A percentile compares a stretch with the other conserved stretches of the same genome.
Conservation (phyloP, 2,113 vertebrate species). For the Enhydra lutris region DNA sequence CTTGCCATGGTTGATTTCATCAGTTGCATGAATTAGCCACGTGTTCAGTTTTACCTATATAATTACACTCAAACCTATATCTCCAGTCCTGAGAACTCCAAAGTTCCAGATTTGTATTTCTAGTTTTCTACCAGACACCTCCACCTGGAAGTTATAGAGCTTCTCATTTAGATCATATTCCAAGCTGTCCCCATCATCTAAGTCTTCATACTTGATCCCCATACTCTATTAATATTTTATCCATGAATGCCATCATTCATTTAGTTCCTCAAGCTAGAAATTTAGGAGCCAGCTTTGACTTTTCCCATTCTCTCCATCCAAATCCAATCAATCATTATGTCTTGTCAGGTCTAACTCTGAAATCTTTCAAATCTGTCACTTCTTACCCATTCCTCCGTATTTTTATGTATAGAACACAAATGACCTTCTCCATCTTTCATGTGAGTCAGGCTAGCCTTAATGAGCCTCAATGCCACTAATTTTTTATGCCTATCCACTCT, state of each 20-base stretch:
- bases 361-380: neutral
- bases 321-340: neutral
- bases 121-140: neutral
- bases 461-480: neutral
- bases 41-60: neutral
- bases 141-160: neutral
- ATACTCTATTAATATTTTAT: neutral
- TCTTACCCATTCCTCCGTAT: neutral
- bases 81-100: neutral
- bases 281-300: neutral
- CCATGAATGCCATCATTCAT: neutral
- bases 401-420: neutral
- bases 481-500: neutral
- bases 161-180: neutral
- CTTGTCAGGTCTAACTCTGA: neutral
- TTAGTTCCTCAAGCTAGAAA: neutral
- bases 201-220: neutral
- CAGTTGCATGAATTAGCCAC: neutral
- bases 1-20: neutral
- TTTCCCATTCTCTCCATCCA: neutral
- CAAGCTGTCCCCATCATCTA: neutral
- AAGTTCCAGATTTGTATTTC: neutral
- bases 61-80: neutral
- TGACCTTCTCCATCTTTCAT: neutral
- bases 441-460: neutral